A percentile compares a stretch with the other conserved stretches of the same genome.
Conservation (phyloP, 2,797 vertebrate species). For the Phyllotis vaccarum region DNA sequence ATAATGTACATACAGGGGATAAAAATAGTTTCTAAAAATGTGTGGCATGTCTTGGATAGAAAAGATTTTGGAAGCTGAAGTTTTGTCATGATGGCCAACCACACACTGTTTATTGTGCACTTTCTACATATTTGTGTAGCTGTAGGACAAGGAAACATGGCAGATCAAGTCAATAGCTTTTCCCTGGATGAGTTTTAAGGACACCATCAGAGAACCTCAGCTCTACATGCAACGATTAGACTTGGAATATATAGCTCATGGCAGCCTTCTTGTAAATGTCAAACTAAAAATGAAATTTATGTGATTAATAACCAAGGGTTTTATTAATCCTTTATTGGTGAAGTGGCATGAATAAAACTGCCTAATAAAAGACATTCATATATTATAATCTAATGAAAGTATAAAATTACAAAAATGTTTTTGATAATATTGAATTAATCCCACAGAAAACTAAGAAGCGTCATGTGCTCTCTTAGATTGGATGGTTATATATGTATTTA, state of each 20-base stretch:
- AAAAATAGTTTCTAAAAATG: neutral
- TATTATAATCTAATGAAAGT: constrained; percentile 34
- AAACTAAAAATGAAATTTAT: constrained; percentile 50
- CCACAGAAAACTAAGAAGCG: neutral
- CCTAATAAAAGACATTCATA: constrained; percentile 25
- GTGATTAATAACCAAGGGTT: neutral
- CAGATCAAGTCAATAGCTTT: neutral
- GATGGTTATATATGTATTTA: neutral
- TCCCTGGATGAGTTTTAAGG: neutral
- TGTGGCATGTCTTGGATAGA: neutral
- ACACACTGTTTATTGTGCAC: neutral
- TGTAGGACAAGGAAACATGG: neutral
- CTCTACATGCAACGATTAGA: neutral
- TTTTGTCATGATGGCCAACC: neutral
- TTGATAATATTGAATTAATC: neutral
- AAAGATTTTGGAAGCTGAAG: neutral
- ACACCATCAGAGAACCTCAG: neutral
- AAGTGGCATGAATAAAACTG: neutral
- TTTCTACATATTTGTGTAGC: neutral
- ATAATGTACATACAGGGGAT: neutral
- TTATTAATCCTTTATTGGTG: constrained; percentile 48
- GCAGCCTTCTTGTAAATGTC: neutral
- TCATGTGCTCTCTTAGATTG: neutral
- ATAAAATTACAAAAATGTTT: neutral
- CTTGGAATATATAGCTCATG: neutral